Percentiles rank a stretch among this genome's conserved stretches.
These are phyloP conservation scores for Acronicta psi DNA, from an alignment of 2,888 invertebrate species.

Conservation along the genomic window DNA sequence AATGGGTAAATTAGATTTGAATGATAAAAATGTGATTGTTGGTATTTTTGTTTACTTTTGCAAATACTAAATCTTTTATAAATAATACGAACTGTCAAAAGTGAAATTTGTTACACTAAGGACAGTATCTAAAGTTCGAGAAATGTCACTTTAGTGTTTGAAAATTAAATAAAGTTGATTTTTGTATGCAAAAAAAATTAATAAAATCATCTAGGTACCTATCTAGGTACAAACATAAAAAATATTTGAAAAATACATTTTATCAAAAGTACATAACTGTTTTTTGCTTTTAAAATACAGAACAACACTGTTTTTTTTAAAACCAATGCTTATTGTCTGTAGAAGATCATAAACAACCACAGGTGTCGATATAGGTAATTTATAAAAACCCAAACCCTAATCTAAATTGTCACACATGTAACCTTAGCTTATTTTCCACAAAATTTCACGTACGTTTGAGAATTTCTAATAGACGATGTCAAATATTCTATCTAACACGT, in stretches of 20 bases:
- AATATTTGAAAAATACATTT: too few species aligned
- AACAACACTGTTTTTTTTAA: too few species aligned
- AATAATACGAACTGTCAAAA: too few species aligned
- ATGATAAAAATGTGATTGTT: neutral
- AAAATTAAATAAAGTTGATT: too few species aligned
- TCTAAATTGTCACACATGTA: neutral
- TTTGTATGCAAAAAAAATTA: neutral
- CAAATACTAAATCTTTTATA: neutral
- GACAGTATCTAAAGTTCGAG: too few species aligned
- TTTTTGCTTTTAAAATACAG: too few species aligned
- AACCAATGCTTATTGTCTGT: too few species aligned
- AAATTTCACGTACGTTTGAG: slow-evolving; percentile 18
- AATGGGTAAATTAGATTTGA: slow-evolving; percentile 13
- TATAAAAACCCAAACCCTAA: neutral
- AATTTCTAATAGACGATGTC: slow-evolving; percentile 30
- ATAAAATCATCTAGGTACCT: slow-evolving; percentile 28
- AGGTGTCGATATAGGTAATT: neutral
- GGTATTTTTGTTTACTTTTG: slow-evolving; percentile 14
- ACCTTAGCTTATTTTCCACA: neutral
- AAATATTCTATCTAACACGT: slow-evolving; percentile 29
- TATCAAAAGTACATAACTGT: too few species aligned
- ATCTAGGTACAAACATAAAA: neutral
- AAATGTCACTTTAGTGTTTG: neutral
- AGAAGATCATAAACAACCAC: neutral
- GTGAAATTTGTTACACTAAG: too few species aligned